A percentile compares a stretch with the other conserved stretches of the same genome.
Evolutionary conservation across 1,140 invertebrate species (phyloP).

Genomic region (Zaprionus inermis): DNA sequence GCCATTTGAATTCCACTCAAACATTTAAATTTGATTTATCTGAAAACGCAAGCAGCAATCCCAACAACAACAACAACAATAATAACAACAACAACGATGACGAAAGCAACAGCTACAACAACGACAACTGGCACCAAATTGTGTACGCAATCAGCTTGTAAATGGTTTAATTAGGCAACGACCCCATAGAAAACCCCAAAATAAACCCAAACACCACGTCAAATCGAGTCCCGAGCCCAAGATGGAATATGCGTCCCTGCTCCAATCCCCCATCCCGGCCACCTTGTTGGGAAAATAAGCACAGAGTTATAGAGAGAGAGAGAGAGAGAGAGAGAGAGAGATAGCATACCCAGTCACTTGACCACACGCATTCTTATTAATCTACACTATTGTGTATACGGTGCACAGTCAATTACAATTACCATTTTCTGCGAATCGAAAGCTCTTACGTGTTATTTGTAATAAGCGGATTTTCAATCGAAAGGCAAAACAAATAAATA

Average conservation of each 20-base stretch:
- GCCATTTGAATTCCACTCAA: conserved; percentile 64
- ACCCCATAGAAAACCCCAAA: conserved; percentile 25
- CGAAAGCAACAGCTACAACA: conserved; percentile 12
- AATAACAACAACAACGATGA: conserved; percentile 7
- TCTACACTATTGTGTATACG: neutral
- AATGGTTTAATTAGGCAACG: conserved; percentile 68
- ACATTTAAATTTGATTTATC: conserved; percentile 74
- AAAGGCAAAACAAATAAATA: conserved; percentile 27
- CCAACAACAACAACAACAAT: conserved; percentile 14
- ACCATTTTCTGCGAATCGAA: neutral
- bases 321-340: neutral
- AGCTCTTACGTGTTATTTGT: neutral
- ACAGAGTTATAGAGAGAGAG: neutral
- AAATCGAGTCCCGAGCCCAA: conserved; percentile 1
- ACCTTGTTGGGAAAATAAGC: neutral
- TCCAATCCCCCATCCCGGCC: neutral
- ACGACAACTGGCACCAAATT: conserved; percentile 21
- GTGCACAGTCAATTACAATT: neutral
- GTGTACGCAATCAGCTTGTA: conserved; percentile 65
- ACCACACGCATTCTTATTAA: neutral
- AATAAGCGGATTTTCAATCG: conserved; percentile 40
- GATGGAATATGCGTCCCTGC: neutral
- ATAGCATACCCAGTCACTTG: neutral
- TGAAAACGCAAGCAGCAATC: conserved; percentile 27
- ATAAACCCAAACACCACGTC: conserved; percentile 6